Evolutionary conservation across 2,888 invertebrate species (phyloP).

Genomic region (Gryllus longicercus): DNA sequence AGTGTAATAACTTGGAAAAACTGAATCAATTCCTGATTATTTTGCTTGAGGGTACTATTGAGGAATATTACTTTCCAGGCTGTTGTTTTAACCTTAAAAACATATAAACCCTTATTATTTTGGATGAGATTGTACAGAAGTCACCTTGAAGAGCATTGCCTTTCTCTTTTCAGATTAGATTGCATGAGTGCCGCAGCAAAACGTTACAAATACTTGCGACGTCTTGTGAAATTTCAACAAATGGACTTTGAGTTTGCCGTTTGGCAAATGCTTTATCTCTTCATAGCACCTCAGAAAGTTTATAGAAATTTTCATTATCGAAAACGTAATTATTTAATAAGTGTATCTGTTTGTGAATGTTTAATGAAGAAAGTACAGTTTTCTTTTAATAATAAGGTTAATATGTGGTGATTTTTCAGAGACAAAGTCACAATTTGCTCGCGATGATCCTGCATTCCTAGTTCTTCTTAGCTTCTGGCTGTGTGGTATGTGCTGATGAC

Average conservation of each 20-base stretch:
- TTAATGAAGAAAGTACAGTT: neutral
- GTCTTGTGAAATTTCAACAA: slow-evolving; percentile 86
- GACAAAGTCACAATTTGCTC: slow-evolving; percentile 96
- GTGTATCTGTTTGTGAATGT: neutral
- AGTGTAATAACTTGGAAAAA: too few species aligned
- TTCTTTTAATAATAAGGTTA: neutral
- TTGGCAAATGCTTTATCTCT: slow-evolving; percentile 98
- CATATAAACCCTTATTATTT: too few species aligned
- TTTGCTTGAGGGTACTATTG: too few species aligned
- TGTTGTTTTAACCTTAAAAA: too few species aligned
- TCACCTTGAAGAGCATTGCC: neutral
- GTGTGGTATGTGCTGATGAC: slow-evolving; percentile 59
- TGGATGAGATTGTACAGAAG: too few species aligned
- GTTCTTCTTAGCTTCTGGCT: slow-evolving; percentile 85
- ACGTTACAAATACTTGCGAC: slow-evolving; percentile 79
- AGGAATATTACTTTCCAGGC: neutral
- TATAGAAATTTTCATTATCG: slow-evolving; percentile 96
- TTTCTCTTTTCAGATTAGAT: slow-evolving; percentile 55
- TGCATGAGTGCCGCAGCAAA: slow-evolving; percentile 83
- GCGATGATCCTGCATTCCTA: slow-evolving; percentile 98
- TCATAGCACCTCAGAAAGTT: slow-evolving; percentile 92
- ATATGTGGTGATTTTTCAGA: slow-evolving; percentile 58
- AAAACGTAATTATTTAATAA: slow-evolving; percentile 70
- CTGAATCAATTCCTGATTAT: too few species aligned
- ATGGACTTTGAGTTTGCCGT: slow-evolving; percentile 99